These are phyloP conservation scores for Prunella fulvescens DNA, from an alignment of 2,113 vertebrate genomes.

Conservation along the genomic window DNA sequence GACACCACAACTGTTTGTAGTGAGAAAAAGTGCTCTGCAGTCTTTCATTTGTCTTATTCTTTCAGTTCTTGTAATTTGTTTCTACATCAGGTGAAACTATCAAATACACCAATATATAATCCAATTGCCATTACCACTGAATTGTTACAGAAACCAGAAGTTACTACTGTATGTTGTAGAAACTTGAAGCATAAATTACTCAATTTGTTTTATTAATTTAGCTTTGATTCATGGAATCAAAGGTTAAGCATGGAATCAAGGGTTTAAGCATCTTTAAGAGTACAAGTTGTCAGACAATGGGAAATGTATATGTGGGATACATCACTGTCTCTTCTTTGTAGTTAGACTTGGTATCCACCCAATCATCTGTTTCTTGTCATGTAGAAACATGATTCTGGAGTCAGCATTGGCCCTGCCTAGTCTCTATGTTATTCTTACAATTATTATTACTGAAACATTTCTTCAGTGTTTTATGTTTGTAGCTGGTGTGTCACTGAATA, in stretches of 20 bases:
- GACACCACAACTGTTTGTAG: background rate
- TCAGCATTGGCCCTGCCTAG: background rate
- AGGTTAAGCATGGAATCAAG: background rate
- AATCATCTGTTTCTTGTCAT: background rate
- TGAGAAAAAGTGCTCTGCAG: background rate
- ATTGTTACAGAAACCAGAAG: background rate
- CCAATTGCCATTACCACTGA: background rate
- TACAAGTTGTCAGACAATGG: background rate
- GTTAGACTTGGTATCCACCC: background rate
- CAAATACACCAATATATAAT: background rate
- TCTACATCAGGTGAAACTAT: background rate
- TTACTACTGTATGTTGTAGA: background rate
- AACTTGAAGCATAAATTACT: background rate
- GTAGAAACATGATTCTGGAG: background rate
- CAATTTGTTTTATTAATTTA: background rate
- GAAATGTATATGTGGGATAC: background rate
- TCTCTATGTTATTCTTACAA: background rate
- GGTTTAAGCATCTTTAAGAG: background rate
- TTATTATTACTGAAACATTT: background rate
- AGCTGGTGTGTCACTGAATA: background rate
- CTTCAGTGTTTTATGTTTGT: background rate
- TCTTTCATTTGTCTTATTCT: background rate
- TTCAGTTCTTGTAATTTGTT: background rate
- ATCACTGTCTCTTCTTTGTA: background rate
- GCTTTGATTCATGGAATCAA: background rate